Base-by-base conservation (phyloP, 2,797 vertebrate species). In the Phylloscopus collybita region DNA sequence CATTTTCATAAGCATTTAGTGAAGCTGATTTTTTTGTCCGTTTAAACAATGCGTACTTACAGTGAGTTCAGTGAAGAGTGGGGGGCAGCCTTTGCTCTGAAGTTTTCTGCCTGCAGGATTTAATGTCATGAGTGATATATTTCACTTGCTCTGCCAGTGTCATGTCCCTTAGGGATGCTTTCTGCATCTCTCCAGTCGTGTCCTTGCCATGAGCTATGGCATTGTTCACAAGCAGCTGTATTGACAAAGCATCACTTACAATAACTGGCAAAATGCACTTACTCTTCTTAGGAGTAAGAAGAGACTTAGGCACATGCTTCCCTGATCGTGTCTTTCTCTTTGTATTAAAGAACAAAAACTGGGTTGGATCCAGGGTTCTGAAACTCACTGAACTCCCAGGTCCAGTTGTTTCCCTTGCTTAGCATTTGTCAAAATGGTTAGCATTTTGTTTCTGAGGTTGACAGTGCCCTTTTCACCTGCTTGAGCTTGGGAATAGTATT, bases 21-120 rank as follows among this genome's bases (percentile, higher is more conserved):
- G 53, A 40, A 49, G 21, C 11, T 69, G 5, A 2, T 2, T 21
- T 42, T 54, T n/a, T 78, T 27, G 22, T 54, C 11, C 0, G 0
- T 50, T 36, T 54, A 30, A 92, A 70, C 62, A 29, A 2, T 29
- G 5, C 22, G 34, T 36, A 23, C 3, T 2, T 60, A 67, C 40
- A 23, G 0, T 66, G 51, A 64, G 30, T 61, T 82, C 47, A 30
- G 2, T 26, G 36, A 53, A 64, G 64, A 60, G 40, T 23, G 20
- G 13, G 15, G 32, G 45, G 14, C 45, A 80, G 72, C 49, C 30
- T 50, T 72, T 62, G 47, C 78, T 83, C 53, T 83, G 69, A 96
- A 73, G 38, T 57, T 88, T 92, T 67, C 66, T 76, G 66, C 78
- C 64, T 30, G 30, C 0, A 6, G 64, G 44, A 57, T 82, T 76